Evolutionary conservation across 1,140 invertebrate genomes (phyloP).

Genomic region (Diachasmimorpha longicaudata): DNA sequence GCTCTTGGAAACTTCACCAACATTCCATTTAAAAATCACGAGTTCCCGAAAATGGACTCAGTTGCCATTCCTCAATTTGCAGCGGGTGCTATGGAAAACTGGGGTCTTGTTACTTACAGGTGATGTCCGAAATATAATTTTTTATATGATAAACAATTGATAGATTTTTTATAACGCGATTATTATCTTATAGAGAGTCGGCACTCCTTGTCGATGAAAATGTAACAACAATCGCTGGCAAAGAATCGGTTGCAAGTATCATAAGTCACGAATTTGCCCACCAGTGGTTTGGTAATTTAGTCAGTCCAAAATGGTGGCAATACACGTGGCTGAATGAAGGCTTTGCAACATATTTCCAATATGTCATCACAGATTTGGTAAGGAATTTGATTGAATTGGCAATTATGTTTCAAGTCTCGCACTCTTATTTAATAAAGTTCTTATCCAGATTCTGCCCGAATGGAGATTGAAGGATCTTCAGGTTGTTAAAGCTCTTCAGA

Average conservation of each 20-base stretch:
- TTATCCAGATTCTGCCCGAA: constrained; percentile 60
- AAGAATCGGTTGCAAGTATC: constrained; percentile 64
- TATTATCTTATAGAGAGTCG: constrained; percentile 52
- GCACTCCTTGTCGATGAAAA: constrained; percentile 65
- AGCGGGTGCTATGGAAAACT: constrained; percentile 87
- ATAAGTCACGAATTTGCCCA: constrained; percentile 72
- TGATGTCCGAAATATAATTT: not conserved
- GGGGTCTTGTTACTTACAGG: constrained; percentile 60
- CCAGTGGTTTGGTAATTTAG: constrained; percentile 70
- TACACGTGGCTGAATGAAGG: constrained; percentile 76
- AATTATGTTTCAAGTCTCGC: not conserved
- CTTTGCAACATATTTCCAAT: constrained; percentile 74
- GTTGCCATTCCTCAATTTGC: constrained; percentile 78
- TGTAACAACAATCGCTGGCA: constrained; percentile 57
- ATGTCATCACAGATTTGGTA: constrained; percentile 67
- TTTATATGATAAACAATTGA: no score
- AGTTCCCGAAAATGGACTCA: constrained; percentile 64
- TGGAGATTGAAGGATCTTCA: constrained; percentile 86
- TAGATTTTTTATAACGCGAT: not conserved
- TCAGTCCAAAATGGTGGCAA: constrained; percentile 69
- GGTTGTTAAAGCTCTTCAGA: constrained; percentile 71
- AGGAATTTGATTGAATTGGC: not conserved
- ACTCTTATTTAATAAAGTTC: not conserved
- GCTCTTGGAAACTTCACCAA: constrained; percentile 37
- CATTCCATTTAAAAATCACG: constrained; percentile 30